Percentiles rank a stretch among this genome's conserved stretches.
Conservation (phyloP, 2,797 vertebrate species). For the Crenichthys baileyi region DNA sequence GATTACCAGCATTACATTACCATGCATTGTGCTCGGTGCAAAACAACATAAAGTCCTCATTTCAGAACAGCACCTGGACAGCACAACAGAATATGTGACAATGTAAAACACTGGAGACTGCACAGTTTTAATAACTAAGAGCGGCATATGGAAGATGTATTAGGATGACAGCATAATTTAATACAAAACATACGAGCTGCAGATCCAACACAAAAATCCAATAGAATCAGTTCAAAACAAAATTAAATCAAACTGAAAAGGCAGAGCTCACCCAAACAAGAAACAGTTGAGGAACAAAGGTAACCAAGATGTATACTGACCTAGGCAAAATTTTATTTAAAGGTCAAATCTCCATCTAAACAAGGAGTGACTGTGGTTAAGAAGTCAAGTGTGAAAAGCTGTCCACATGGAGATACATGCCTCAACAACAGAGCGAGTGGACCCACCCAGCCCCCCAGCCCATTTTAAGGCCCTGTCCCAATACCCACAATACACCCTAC, state of each 20-base stretch:
- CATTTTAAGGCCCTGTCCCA: too few relatives aligned
- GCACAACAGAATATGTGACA: constrained; percentile 1
- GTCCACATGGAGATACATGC: not conserved
- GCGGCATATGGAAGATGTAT: not conserved
- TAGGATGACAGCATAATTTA: not conserved
- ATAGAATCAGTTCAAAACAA: not conserved
- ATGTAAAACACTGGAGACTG: not conserved
- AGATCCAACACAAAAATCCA: not conserved
- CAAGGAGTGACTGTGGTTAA: not conserved
- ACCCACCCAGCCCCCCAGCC: too few relatives aligned
- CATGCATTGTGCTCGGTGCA: not conserved
- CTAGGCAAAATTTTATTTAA: not conserved
- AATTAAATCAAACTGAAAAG: not conserved
- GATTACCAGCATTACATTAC: constrained; percentile 5
- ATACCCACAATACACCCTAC: too few relatives aligned
- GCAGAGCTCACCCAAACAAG: not conserved
- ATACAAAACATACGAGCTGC: not conserved
- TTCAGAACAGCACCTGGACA: constrained; percentile 32
- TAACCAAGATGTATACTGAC: not conserved
- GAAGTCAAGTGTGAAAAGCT: not conserved
- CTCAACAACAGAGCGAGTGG: too few relatives aligned
- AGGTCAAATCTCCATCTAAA: not conserved
- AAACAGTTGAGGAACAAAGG: not conserved
- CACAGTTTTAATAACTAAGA: not conserved
- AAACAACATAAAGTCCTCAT: constrained; percentile 22